Evolutionary conservation across 2,797 vertebrate genomes (phyloP).

Genomic region (Scomberomorus guttatus): DNA sequence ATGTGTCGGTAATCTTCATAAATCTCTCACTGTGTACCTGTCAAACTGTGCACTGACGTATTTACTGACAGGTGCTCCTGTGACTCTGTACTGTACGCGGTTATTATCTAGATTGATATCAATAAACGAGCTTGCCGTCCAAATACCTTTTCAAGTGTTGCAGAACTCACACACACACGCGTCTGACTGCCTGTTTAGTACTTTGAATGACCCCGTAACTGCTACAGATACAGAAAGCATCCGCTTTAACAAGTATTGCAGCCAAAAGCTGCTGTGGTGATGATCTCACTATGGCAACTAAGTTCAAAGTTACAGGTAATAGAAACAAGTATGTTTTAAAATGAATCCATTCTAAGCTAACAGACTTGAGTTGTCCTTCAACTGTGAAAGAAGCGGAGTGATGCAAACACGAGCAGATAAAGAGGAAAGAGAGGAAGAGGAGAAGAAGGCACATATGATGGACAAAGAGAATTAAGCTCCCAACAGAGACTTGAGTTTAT

Average conservation of each 20-base stretch:
- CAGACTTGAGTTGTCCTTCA: not conserved
- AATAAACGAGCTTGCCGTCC: not conserved
- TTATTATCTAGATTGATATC: constrained; percentile 46
- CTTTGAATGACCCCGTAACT: not conserved
- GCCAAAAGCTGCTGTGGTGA: not conserved
- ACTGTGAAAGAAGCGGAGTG: not conserved
- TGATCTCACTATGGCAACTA: constrained; percentile 3
- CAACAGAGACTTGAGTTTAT: not conserved
- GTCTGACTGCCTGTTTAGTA: not conserved
- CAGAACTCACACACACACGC: not conserved
- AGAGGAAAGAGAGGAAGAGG: not conserved
- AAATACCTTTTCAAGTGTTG: constrained; percentile 28
- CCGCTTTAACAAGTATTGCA: not conserved
- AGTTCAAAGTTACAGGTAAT: not conserved
- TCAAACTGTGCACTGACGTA: constrained; percentile 11
- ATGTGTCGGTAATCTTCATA: not conserved
- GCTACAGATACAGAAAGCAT: not conserved
- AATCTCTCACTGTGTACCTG: constrained; percentile 15
- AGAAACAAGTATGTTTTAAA: not conserved
- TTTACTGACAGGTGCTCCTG: constrained; percentile 31
- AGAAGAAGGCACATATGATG: not conserved
- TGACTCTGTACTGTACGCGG: not conserved
- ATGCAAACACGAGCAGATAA: not conserved
- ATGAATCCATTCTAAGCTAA: not conserved
- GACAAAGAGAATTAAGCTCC: not conserved